These are phyloP conservation scores for Bellardia bayeri DNA, from an alignment of 2,888 invertebrate genomes.

Conservation along the genomic window DNA sequence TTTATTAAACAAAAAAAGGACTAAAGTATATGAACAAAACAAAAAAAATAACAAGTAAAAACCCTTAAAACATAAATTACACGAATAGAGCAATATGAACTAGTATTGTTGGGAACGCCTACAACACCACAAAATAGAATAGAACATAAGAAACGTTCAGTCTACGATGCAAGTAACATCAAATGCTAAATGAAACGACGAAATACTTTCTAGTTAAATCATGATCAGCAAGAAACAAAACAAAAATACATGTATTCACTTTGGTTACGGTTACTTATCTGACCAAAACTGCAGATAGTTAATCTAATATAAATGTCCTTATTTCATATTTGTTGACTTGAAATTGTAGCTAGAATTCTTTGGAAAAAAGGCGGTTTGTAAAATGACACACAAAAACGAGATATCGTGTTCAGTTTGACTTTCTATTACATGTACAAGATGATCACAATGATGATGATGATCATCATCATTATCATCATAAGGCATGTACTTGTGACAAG, in stretches of 20 bases:
- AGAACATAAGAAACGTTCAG: slow-evolving; percentile 40
- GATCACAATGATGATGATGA: slow-evolving; percentile 9
- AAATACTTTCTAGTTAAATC: slow-evolving; percentile 68
- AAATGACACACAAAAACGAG: slow-evolving; percentile 78
- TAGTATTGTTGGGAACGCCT: slow-evolving; percentile 80
- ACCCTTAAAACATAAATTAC: slow-evolving; percentile 75
- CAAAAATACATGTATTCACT: slow-evolving; percentile 23
- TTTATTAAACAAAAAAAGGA: slow-evolving; percentile 62
- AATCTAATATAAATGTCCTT: slow-evolving; percentile 73
- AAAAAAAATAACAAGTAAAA: slow-evolving; percentile 65
- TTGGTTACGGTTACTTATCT: slow-evolving; percentile 72
- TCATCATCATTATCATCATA: not conserved
- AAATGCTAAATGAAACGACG: slow-evolving; percentile 69
- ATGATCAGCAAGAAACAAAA: slow-evolving; percentile 57
- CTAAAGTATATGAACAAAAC: slow-evolving; percentile 46
- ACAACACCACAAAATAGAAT: slow-evolving; percentile 74
- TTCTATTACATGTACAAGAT: slow-evolving; percentile 11
- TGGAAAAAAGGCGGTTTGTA: slow-evolving; percentile 79
- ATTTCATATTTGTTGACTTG: slow-evolving; percentile 40
- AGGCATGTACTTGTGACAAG: not conserved
- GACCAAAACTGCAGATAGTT: slow-evolving; percentile 65
- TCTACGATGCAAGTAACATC: slow-evolving; percentile 39
- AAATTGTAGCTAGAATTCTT: slow-evolving; percentile 76
- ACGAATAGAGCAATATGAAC: slow-evolving; percentile 77
- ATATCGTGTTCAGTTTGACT: slow-evolving; percentile 57